Percentiles rank a stretch among this genome's conserved stretches.
Conservation (phyloP, 1,140 invertebrate genomes). For the Megalonaias nervosa region DNA sequence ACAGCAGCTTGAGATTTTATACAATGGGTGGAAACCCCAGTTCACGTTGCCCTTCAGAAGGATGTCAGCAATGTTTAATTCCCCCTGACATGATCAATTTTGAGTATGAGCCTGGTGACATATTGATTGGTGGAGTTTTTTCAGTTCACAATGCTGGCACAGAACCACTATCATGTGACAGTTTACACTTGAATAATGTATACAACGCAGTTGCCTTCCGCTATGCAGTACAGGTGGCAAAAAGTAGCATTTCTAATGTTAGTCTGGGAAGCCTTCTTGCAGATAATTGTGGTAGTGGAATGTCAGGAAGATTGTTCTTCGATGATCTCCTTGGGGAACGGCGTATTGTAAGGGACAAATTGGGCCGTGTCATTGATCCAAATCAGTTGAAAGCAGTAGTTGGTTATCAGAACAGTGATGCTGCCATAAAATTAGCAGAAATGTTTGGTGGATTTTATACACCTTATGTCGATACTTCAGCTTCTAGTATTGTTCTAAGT, state of each 20-base stretch:
- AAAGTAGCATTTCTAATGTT: constrained; percentile 41
- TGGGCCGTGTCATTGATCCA: constrained; percentile 42
- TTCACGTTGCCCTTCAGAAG: constrained; percentile 44
- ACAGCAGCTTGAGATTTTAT: neutral
- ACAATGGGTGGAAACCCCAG: neutral
- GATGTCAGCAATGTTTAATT: constrained; percentile 55
- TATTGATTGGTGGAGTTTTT: constrained; percentile 51
- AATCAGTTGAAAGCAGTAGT: constrained; percentile 50
- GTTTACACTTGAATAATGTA: constrained; percentile 14
- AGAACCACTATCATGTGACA: constrained; percentile 50
- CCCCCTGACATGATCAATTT: constrained; percentile 40
- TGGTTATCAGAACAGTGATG: constrained; percentile 23
- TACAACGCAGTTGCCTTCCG: constrained; percentile 42
- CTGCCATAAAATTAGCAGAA: constrained; percentile 32
- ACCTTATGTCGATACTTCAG: constrained; percentile 84
- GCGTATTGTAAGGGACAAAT: constrained; percentile 37
- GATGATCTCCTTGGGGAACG: constrained; percentile 50
- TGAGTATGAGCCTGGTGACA: constrained; percentile 48
- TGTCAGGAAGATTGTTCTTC: constrained; percentile 41
- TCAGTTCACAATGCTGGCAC: constrained; percentile 41
- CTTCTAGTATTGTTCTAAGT: constrained; percentile 58
- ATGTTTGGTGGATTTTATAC: constrained; percentile 68
- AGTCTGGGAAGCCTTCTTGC: constrained; percentile 53
- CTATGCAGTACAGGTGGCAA: constrained; percentile 48
- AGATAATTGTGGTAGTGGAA: constrained; percentile 51